These are phyloP conservation scores for Carlito syrichta DNA, from an alignment of 2,113 vertebrate genomes.

Conservation along the genomic window DNA sequence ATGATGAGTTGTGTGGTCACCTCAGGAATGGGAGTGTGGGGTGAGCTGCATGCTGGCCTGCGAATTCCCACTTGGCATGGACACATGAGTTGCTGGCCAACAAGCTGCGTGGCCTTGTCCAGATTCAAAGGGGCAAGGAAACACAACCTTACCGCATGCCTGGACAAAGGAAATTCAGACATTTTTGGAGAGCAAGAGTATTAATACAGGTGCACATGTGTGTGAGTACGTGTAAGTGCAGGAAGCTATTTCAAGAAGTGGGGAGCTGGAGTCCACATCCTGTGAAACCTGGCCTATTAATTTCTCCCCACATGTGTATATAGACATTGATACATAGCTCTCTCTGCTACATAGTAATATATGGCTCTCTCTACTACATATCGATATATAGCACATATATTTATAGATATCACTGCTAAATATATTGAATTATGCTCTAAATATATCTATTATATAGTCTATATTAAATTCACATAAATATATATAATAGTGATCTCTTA, in stretches of 20 bases:
- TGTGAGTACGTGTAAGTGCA: background rate
- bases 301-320: background rate
- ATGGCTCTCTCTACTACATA: background rate
- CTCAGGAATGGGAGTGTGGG: background rate
- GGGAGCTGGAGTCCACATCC: background rate
- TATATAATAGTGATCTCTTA: background rate
- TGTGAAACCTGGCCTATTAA: background rate
- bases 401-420: background rate
- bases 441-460: background rate
- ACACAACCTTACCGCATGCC: background rate
- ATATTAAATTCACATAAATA: background rate
- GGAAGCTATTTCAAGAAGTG: background rate
- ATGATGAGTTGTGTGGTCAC: background rate
- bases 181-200: background rate
- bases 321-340: background rate
- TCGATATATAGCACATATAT: background rate
- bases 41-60: background rate
- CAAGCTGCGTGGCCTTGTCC: background rate
- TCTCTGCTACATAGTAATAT: background rate
- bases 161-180: background rate
- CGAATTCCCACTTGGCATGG: background rate
- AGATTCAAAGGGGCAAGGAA: background rate
- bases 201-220: background rate
- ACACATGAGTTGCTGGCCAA: background rate
- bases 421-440: background rate